phyloP scores from a whole-genome alignment of 2,888 invertebrate species.

The Embidobia sp. region DNA sequence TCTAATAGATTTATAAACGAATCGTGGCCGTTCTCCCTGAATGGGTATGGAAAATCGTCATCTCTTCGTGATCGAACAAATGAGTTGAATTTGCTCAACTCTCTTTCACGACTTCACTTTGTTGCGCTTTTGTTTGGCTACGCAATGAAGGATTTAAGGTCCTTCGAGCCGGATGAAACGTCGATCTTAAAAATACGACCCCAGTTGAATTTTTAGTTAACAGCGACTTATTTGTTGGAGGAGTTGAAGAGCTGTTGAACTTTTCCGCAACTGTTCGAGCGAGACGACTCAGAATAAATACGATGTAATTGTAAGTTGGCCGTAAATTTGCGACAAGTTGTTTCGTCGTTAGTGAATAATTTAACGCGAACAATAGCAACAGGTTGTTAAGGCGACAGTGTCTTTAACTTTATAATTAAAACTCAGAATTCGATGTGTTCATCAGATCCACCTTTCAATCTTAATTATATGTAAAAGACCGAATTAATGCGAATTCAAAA shows the following conservation, averaged over 20 bases:
- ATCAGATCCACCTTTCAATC: no score
- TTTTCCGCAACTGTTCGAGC: background rate
- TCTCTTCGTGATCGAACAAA: no score
- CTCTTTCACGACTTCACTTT: no score
- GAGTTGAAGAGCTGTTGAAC: background rate
- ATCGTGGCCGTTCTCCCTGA: background rate
- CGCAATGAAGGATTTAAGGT: no score
- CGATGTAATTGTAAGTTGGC: background rate
- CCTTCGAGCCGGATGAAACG: no score
- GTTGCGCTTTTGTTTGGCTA: no score
- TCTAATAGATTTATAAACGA: conserved; percentile 13
- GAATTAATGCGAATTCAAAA: no score
- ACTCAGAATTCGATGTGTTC: conserved; percentile 15
- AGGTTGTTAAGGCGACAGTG: conserved; percentile 28
- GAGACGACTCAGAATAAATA: conserved; percentile 3
- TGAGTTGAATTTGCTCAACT: no score
- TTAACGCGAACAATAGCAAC: conserved; percentile 25
- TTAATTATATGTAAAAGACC: no score
- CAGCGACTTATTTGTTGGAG: background rate
- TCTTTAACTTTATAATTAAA: conserved; percentile 20
- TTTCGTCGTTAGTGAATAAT: conserved; percentile 16
- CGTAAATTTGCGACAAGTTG: conserved; percentile 4
- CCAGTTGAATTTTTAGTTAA: no score
- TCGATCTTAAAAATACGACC: no score
- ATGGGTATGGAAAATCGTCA: background rate